Base-by-base conservation (phyloP, 2,888 invertebrate genomes). In the Flabesymbios commensalis region DNA sequence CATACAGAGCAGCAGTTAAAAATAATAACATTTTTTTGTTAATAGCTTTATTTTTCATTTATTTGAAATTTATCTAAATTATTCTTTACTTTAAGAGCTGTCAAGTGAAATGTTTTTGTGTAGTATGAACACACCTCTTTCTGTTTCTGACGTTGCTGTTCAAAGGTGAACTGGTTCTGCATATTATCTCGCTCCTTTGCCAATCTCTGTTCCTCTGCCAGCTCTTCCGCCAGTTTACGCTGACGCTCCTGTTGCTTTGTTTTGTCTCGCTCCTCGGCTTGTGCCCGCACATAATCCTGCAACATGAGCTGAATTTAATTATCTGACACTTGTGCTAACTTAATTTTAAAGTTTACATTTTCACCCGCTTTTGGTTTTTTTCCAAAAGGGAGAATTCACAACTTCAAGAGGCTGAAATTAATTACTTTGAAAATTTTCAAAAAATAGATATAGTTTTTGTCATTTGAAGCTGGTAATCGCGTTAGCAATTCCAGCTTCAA, bases 101-200 rank as follows among this genome's bases (percentile, higher is more conserved):
- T 14, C n/a, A 36, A 36, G 10, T 36, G n/a, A 36, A 10, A 36
- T 36, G 39, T n/a, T 36, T 36, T 10, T 36, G 10, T 36, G 10
- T n/a, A n/a, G n/a, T n/a, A 36, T n/a, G 39, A n/a, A 10, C 48
- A 10, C 5, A 63, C 63, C 58, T 63, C 54, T 39, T 63, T 63
- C 2, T 54, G 54, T 39, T 32, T 33, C 26, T 19, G 31, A n/a
- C 36, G 53, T 56, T 86, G 85, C 64, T 89, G 88, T 78, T 94
- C 94, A 68, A 88, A 86, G 75, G 92, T 90, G 68, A 90, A 82
- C 65, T 89, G 87, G 71, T 87, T 84, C 61, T 87, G 85, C 72
- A 91, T 89, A 64, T 87, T 83, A 77, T 94, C 91, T 45, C 43
- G 93, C 77, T 94, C 91, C 45, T n/a, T 93, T 90, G 88, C 86